A percentile compares a stretch with the other conserved stretches of the same genome.
Conservation (phyloP, 2,113 vertebrate genomes). For the Nycticryphes semicollaris region DNA sequence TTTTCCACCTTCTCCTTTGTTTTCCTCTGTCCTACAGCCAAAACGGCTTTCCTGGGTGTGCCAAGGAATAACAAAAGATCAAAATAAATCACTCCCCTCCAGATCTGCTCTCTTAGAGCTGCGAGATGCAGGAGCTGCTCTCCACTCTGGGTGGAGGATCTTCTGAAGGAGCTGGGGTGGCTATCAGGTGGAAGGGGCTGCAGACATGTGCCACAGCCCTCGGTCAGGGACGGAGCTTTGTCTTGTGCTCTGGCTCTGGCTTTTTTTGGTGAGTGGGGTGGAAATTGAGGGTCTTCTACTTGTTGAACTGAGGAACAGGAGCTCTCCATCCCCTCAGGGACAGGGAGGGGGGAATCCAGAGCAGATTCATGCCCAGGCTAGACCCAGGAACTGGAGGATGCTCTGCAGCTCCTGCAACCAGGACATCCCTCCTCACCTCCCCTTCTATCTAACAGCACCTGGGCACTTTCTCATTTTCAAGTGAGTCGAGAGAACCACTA, state of each 20-base stretch:
- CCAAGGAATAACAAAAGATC: neutral
- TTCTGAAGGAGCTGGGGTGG: neutral
- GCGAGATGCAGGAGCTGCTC: rapidly evolving
- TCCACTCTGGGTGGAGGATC: rapidly evolving
- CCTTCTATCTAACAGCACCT: neutral
- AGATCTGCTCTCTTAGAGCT: neutral
- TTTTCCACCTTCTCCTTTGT: neutral
- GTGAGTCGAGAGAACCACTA: neutral
- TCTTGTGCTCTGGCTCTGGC: rapidly evolving
- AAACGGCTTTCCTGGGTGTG: rapidly evolving
- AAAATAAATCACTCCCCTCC: neutral
- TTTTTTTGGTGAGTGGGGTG: neutral
- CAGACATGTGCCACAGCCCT: neutral
- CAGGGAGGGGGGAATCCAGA: neutral
- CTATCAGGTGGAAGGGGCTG: neutral
- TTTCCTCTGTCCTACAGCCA: neutral
- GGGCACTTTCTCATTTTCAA: neutral
- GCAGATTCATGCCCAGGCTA: neutral
- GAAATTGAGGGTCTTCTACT: neutral
- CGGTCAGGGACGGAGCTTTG: neutral
- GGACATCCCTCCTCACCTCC: neutral
- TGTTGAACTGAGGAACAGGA: neutral
- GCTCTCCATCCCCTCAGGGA: neutral
- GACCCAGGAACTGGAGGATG: rapidly evolving
- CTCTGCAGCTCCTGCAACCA: neutral